Evolutionary conservation across 1,140 invertebrate genomes (phyloP), one percentile per base, ranked within the genome.

Genomic region (Ceratosolen solmsi): DNA sequence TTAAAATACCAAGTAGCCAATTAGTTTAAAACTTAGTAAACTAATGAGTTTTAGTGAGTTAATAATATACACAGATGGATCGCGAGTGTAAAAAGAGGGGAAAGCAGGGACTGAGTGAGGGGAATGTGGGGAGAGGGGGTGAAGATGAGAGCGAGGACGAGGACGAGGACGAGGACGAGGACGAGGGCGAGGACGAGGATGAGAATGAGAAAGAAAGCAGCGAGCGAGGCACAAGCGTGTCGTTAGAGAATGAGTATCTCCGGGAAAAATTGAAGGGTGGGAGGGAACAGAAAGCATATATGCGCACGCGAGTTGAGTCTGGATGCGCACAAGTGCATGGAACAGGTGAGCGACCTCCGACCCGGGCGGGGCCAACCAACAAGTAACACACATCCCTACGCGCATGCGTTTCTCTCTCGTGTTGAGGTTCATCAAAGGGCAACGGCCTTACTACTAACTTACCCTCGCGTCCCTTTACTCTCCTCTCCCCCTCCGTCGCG

Each of bases 311-410:
- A 70, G 49, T 8, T 46, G 30, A 25, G 36, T 22, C 33, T 85
- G 82, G 84, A 76, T 72, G 83, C 80, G 81, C 71, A 82, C 83
- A 46, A 75, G 72, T 80, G 81, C 76, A 81, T n/a, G 84, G 85
- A 86, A 86, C 87, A 88, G 87, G 87, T 88, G 87, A 88, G 86
- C 86, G 87, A 88, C 86, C 87, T 85, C 56, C 82, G 76, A 83
- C 70, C 76, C 74, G 81, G 81, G 81, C 46, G 81, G 81, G 70
- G 81, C 72, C 75, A 0, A 58, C 58, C 15, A 41, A 70, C 68
- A 70, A n/a, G 36, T n/a, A 56, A 4, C 49, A 33, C n/a, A 38
- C 22, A 71, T 72, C 13, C 68, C 11, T 22, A 30, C 30, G 65
- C 27, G 49, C 46, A 36, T 33, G 54, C 7, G 27, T 38, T 22